A percentile compares a stretch with the other conserved stretches of the same genome.
phyloP scores from a whole-genome alignment of 2,888 invertebrate genomes.

The Dioctria linearis region DNA sequence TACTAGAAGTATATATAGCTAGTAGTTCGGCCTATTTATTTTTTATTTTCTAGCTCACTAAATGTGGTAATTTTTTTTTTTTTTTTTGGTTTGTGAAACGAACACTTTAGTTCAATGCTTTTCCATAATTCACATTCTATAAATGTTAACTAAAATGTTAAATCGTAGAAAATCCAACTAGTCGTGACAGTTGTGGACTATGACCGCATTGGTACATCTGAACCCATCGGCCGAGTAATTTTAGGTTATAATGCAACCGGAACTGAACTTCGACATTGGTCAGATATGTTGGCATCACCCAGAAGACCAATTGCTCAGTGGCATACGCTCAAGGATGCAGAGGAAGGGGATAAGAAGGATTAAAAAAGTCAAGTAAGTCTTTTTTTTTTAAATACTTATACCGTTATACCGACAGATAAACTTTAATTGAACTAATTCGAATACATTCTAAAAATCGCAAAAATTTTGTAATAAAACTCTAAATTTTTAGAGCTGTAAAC shows the following conservation, averaged over 20 bases:
- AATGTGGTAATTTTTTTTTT: conserved; percentile 35
- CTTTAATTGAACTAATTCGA: too few species aligned
- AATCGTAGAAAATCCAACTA: conserved; percentile 94
- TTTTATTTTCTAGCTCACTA: conserved; percentile 36
- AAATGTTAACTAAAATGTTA: conserved; percentile 25
- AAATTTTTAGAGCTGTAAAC: too few species aligned
- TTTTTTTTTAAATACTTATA: too few species aligned
- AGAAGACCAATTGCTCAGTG: conserved; percentile 99
- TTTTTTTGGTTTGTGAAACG: conserved; percentile 15
- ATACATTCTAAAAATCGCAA: too few species aligned
- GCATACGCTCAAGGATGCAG: conserved; percentile 99
- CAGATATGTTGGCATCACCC: conserved; percentile 99
- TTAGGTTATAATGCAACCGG: conserved; percentile 98
- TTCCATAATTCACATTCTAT: conserved; percentile 1
- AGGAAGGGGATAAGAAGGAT: conserved; percentile 76
- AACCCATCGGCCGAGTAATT: conserved; percentile 98
- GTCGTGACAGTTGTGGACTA: conserved; percentile 99
- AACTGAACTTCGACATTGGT: conserved; percentile 99
- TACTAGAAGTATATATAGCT: conserved; percentile 13
- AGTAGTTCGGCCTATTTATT: conserved; percentile 38
- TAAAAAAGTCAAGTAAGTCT: conserved; percentile 54
- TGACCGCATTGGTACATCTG: conserved; percentile 99
- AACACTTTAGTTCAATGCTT: conserved; percentile 35
- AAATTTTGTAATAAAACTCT: too few species aligned
- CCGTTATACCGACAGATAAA: too few species aligned